These are phyloP conservation scores for Drosophila grimshawi DNA, from an alignment of 1,140 invertebrate species.

Conservation along the genomic window DNA sequence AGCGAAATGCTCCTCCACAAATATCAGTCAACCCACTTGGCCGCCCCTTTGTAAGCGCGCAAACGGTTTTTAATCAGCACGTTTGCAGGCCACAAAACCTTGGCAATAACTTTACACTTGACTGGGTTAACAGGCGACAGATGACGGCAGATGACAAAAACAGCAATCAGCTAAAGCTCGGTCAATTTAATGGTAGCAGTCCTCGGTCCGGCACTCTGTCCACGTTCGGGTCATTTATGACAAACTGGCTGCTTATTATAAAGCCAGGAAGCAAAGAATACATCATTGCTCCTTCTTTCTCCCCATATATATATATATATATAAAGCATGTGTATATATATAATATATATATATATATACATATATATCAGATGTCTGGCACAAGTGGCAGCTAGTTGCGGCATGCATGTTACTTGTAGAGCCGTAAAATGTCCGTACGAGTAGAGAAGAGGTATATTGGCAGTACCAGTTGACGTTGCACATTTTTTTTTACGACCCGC, in stretches of 20 bases:
- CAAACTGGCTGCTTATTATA: slow-evolving; percentile 76
- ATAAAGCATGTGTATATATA: slow-evolving; percentile 8
- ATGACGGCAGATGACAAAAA: slow-evolving; percentile 31
- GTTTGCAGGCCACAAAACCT: slow-evolving; percentile 76
- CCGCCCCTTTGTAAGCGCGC: not conserved
- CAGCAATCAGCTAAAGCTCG: slow-evolving; percentile 37
- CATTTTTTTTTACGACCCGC: slow-evolving; percentile 78
- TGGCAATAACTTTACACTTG: slow-evolving; percentile 67
- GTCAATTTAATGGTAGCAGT: slow-evolving; percentile 44
- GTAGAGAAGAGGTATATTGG: slow-evolving; percentile 22
- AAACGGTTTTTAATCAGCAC: slow-evolving; percentile 59
- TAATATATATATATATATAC: slow-evolving; percentile 2
- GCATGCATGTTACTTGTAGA: slow-evolving; percentile 46
- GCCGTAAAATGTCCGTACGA: slow-evolving; percentile 69
- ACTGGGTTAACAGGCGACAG: slow-evolving; percentile 44
- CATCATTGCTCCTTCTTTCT: slow-evolving; percentile 47
- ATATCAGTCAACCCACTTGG: not conserved
- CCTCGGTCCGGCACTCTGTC: slow-evolving; percentile 37
- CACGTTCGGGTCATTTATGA: slow-evolving; percentile 63
- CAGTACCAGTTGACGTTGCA: slow-evolving; percentile 67
- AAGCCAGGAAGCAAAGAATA: slow-evolving; percentile 53
- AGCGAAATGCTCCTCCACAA: not conserved
- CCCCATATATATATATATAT: slow-evolving; percentile 15
- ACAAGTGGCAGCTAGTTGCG: slow-evolving; percentile 70
- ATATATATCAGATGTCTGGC: slow-evolving; percentile 62